Evolutionary conservation across 2,113 vertebrate genomes (phyloP), one percentile per base, ranked within the genome.

Genomic region (Istiophorus platypterus): DNA sequence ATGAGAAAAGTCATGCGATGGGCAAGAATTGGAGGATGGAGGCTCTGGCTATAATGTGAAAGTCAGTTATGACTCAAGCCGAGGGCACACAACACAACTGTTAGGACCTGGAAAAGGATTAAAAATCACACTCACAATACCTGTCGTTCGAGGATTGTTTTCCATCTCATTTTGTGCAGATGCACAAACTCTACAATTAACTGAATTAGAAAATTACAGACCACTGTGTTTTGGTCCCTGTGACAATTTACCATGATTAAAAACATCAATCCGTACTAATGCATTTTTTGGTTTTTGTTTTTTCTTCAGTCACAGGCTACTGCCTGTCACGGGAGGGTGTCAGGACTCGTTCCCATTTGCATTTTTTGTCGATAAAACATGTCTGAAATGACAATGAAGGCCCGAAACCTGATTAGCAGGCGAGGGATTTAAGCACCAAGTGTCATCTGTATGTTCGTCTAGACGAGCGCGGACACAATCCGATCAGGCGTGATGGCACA

Each of bases 311-410:
- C 80, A 58, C 73, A 69, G 74, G 69, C 26, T 20, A 5, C 15
- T 49, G 47, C 5, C 20, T 17, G 15, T 49, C 45, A 49, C 45
- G 20, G 45, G 45, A 42, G 31, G 47, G 29, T 29, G 59, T 65
- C 69, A 12, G 31, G 65, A 80, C 58, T 68, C 26, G 26, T 51
- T n/a, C 49, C 73, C 20, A 61, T 27, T 80, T 82, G 26, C 20
- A 49, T 45, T 72, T 66, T 73, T 29, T n/a, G 62, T 88, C 85
- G 76, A 76, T 85, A 75, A 80, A 74, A 84, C 49, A 45, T 5
- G 51, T 69, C 62, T 72, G 41, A 72, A 68, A 78, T 75, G 75
- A 83, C 62, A 52, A 72, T n/a, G 49, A 51, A 7, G 42, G 65
- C 41, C 61, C 72, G n/a, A 42, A 52, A 75, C 42, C 45, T 52